A percentile compares a stretch with the other conserved stretches of the same genome.
These are phyloP conservation scores for Sylvietta virens DNA, from an alignment of 2,113 vertebrate genomes.

Conservation along the genomic window DNA sequence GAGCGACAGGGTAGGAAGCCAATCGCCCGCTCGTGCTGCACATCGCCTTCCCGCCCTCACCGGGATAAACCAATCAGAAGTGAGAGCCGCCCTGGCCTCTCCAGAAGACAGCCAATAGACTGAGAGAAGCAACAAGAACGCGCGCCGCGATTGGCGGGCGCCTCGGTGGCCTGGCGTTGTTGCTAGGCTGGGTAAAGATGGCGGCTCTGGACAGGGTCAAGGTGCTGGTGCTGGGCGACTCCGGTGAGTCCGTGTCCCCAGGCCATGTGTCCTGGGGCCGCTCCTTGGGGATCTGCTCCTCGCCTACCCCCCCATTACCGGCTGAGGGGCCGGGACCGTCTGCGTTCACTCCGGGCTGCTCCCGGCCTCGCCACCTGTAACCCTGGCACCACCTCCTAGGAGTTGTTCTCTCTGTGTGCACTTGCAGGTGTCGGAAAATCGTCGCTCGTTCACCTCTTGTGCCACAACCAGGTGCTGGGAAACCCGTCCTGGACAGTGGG, in stretches of 20 bases:
- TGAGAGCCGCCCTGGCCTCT: accelerated
- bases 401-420: not conserved
- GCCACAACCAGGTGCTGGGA: constrained; percentile 93
- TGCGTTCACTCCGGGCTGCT: accelerated
- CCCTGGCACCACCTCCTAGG: too few species aligned
- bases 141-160: constrained; percentile 16
- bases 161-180: not conserved
- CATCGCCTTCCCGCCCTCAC: accelerated
- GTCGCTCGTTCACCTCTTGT: constrained; percentile 92
- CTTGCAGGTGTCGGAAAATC: constrained; percentile 92
- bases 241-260: constrained; percentile 74
- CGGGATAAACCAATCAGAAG: accelerated
- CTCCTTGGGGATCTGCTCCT: not conserved
- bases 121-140: accelerated
- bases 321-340: too few species aligned
- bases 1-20: accelerated
- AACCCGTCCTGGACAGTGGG: constrained; percentile 98
- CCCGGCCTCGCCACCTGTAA: not conserved
- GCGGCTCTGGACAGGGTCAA: constrained; percentile 93
- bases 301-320: too few species aligned
- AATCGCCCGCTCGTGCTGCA: accelerated
- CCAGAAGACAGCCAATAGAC: not conserved
- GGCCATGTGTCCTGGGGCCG: not conserved
- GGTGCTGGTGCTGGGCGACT: constrained; percentile 94
- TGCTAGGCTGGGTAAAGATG: constrained; percentile 72